Evolutionary conservation across 2,113 vertebrate genomes (phyloP).

Genomic region (Tetraodon nigroviridis): DNA sequence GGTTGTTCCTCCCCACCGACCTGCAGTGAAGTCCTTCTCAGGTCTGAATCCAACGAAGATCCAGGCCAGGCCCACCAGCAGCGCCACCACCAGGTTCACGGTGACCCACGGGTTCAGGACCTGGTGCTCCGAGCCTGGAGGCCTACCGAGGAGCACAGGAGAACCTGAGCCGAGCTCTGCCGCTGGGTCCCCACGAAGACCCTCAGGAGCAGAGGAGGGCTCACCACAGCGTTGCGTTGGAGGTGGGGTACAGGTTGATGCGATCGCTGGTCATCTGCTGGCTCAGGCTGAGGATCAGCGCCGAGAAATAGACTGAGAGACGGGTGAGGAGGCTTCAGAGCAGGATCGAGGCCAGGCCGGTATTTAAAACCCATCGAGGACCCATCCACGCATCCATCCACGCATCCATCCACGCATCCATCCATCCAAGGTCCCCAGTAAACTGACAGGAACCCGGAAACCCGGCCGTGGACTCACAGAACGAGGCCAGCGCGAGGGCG

Average conservation of each 20-base stretch:
- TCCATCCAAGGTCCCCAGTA: too few relatives aligned
- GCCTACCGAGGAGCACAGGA: slow-evolving; percentile 64
- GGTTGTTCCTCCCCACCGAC: slow-evolving; percentile 55
- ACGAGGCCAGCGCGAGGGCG: slow-evolving; percentile 85
- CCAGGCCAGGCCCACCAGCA: slow-evolving; percentile 90
- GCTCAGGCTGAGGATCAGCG: slow-evolving; percentile 86
- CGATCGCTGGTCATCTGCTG: slow-evolving; percentile 96
- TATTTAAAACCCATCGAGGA: neutral
- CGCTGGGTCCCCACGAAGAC: neutral
- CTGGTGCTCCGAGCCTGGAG: slow-evolving; percentile 75
- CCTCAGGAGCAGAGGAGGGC: slow-evolving; percentile 7
- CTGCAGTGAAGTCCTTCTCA: slow-evolving; percentile 85
- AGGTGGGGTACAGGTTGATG: slow-evolving; percentile 83
- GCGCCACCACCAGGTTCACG: slow-evolving; percentile 87
- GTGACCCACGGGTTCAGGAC: slow-evolving; percentile 88
- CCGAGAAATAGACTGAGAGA: slow-evolving; percentile 85
- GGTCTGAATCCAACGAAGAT: slow-evolving; percentile 83
- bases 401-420: too few relatives aligned
- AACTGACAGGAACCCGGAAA: too few relatives aligned
- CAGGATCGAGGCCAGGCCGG: too few relatives aligned
- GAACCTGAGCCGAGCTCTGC: neutral
- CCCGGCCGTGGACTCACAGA: slow-evolving; percentile 81
- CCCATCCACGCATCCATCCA: too few relatives aligned
- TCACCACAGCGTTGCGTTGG: slow-evolving; percentile 86
- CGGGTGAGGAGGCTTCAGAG: too few relatives aligned